A percentile compares a stretch with the other conserved stretches of the same genome.
phyloP scores from a whole-genome alignment of 37 sponge, comb jelly and placozoan species.

The Tethya wilhelma region DNA sequence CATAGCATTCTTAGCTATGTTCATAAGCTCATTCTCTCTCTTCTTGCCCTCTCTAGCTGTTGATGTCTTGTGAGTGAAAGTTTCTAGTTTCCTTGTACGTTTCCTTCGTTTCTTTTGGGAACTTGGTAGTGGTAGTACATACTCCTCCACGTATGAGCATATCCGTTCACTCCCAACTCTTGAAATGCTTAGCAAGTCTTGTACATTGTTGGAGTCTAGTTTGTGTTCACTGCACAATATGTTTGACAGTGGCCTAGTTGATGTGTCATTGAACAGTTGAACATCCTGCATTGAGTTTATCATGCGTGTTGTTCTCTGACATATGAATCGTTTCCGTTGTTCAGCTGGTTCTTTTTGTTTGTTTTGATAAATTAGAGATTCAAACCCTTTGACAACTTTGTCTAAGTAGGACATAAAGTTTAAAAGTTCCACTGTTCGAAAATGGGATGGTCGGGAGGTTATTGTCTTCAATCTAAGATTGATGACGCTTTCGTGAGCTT shows the following conservation, averaged over 20 bases:
- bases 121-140: neutral
- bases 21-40: neutral
- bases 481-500: constrained; percentile 14
- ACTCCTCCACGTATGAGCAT: neutral
- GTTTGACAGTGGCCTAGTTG: neutral
- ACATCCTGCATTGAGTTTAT: neutral
- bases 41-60: neutral
- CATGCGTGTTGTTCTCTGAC: neutral
- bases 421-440: constrained; percentile 7
- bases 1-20: constrained; percentile 2
- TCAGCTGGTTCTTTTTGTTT: too few relatives aligned
- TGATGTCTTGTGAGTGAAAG: constrained; percentile 6
- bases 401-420: constrained; percentile 17
- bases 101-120: neutral
- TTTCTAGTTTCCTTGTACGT: neutral
- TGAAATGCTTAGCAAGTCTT: neutral
- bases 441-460: neutral
- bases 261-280: neutral
- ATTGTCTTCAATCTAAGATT: constrained; percentile 6
- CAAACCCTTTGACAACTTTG: too few relatives aligned
- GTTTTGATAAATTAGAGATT: too few relatives aligned
- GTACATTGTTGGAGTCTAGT: neutral
- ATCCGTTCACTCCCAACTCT: neutral
- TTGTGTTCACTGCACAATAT: neutral
- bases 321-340: neutral